Evolutionary conservation across 2,888 invertebrate genomes (phyloP), one percentile per base, ranked within the genome.

Genomic region (Neoaliturus tenellus): DNA sequence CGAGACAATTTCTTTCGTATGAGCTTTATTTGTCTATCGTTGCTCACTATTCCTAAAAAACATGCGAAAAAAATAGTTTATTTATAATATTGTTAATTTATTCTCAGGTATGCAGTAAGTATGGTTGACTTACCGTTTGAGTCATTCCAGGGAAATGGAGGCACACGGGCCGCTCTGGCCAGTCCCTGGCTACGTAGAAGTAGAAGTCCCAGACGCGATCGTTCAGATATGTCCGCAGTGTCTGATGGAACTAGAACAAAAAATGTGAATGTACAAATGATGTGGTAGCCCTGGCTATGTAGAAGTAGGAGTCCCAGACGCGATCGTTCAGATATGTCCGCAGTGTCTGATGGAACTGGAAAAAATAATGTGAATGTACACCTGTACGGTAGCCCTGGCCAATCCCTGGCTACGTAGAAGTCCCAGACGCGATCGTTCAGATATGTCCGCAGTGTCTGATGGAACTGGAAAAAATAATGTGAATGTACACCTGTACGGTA

Each of bases 231-330:
- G 97, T 97, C 93, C 95, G 94, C 91, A 97, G 93, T 90, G 97
- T 97, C 93, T 97, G 96, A 92, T 97, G 97, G 92, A 97, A 96
- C 97, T 97, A 92, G 69, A 93, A 81, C 81, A 80, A 3, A 14
- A 4, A 35, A 35, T n/a, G n/a, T n/a, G n/a, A n/a, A n/a, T n/a
- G n/a, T n/a, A n/a, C n/a, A n/a, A n/a, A n/a, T n/a, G n/a, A n/a
- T n/a, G n/a, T n/a, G n/a, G n/a, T n/a, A n/a, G n/a, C 94, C 91
- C 96, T 96, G 89, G 96, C 94, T 90, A 97, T 96, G 94, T 97
- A 97, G 93, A 97, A 97, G 92, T 96, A 93, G 92, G 97, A 97
- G 91, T 97, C 95, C 97, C 97, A 97, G 91, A 97, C 95, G 90
- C 94, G 94, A 92, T 97, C 96, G 92, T 95, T 95, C 91, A 96